These are phyloP conservation scores for Phyllopteryx taeniolatus DNA, from an alignment of 2,113 vertebrate genomes.

Conservation along the genomic window DNA sequence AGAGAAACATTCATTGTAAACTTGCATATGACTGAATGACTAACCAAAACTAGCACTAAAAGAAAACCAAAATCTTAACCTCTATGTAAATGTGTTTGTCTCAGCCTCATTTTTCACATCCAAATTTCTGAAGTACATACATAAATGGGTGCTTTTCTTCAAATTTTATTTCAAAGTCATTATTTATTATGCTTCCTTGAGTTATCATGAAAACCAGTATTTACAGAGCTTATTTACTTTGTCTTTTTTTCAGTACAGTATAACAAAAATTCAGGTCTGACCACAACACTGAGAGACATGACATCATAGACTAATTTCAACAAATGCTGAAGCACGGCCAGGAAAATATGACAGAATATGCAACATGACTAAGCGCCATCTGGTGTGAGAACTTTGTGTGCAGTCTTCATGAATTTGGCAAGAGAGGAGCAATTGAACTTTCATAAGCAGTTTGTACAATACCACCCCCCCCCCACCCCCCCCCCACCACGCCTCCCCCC, in stretches of 20 bases:
- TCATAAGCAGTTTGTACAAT: conserved; percentile 21
- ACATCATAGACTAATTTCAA: conserved; percentile 42
- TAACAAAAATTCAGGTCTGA: conserved; percentile 24
- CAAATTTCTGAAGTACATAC: neutral
- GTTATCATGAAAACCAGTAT: conserved; percentile 15
- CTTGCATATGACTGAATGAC: too few species aligned
- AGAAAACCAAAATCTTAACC: too few species aligned
- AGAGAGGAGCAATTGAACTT: conserved; percentile 21
- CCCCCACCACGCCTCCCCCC: too few species aligned
- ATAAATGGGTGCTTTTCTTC: neutral
- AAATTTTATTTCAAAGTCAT: neutral
- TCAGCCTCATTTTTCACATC: neutral
- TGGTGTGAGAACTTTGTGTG: conserved; percentile 40
- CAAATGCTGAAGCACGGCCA: conserved; percentile 44
- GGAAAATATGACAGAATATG: conserved; percentile 57
- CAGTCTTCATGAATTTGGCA: conserved; percentile 45
- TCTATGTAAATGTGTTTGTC: neutral
- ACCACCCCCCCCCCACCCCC: too few species aligned
- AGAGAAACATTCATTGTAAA: too few species aligned
- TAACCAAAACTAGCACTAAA: too few species aligned
- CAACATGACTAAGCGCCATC: conserved; percentile 47
- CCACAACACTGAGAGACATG: conserved; percentile 36
- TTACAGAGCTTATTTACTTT: conserved; percentile 5
- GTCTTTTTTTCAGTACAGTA: neutral
- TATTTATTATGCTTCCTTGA: conserved; percentile 27